Evolutionary conservation across 1,140 invertebrate species (phyloP).

Genomic region (Drosophila teissieri): DNA sequence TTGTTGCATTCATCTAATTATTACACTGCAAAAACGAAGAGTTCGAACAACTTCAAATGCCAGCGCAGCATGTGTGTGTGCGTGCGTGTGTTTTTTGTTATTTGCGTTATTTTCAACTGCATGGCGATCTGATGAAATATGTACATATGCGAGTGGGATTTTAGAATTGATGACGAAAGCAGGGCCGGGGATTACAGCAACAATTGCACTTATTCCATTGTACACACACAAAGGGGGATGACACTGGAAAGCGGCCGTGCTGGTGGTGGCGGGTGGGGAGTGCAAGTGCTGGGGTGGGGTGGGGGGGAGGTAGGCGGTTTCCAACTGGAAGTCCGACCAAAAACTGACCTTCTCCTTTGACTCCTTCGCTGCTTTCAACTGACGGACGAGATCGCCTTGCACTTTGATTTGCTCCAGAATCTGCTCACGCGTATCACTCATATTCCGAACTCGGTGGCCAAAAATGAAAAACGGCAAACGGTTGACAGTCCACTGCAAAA

Average conservation of each 20-base stretch:
- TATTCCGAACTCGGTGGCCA: slow-evolving; percentile 59
- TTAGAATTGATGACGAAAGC: slow-evolving; percentile 18
- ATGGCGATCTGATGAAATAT: slow-evolving; percentile 30
- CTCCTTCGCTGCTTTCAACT: slow-evolving; percentile 92
- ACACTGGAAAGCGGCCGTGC: slow-evolving; percentile 1
- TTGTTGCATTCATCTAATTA: slow-evolving; percentile 46
- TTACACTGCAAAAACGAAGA: slow-evolving; percentile 32
- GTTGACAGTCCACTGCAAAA: slow-evolving; percentile 25
- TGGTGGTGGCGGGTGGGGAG: not conserved
- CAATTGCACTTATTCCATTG: slow-evolving; percentile 44
- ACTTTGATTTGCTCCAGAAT: slow-evolving; percentile 90
- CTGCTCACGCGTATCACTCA: slow-evolving; percentile 85
- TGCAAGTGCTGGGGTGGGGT: not conserved
- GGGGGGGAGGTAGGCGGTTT: too few species aligned
- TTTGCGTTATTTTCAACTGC: not conserved
- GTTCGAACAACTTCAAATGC: slow-evolving; percentile 11
- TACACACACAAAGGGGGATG: slow-evolving; percentile 40
- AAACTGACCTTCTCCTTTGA: slow-evolving; percentile 88
- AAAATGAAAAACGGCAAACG: slow-evolving; percentile 28
- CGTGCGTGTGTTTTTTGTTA: not conserved
- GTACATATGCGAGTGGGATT: not conserved
- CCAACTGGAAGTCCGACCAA: not conserved
- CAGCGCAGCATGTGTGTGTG: slow-evolving; percentile 26
- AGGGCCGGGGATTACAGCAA: slow-evolving; percentile 23
- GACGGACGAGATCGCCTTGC: slow-evolving; percentile 92